Evolutionary conservation across 2,113 vertebrate species (phyloP), one percentile per base, ranked within the genome.

Genomic region (Apaloderma vittatum): DNA sequence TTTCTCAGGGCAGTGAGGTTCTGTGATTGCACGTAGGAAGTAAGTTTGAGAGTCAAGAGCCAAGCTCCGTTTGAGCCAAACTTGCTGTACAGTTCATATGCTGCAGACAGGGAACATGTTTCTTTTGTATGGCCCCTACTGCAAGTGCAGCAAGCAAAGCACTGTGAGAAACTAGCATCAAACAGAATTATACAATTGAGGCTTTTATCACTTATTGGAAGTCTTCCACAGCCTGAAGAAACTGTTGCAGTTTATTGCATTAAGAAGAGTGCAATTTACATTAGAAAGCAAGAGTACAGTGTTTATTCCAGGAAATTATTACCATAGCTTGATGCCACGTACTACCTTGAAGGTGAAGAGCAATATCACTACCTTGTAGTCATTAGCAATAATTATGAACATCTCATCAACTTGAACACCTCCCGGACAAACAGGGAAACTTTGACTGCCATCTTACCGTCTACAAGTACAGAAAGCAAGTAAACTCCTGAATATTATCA

Each of bases 241-340:
- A 95, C n/a, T 26, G 55, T 62, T 83, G 68, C 84, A 96, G 62
- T 74, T 96, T 87, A 84, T 93, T 96, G 66, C 94, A 94, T 95
- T 86, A 84, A 81, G 61, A 86, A 77, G 83, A 95, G 59, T 37
- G 30, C 61, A 72, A 59, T 93, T 95, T 81, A 84, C 75, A 94
- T 70, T 82, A 82, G 90, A 81, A 95, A 94, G 78, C 67, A 84
- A 86, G 65, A 85, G 65, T 52, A 45, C 19, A n/a, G 45, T 68
- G 43, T 95, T 95, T 91, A 70, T 95, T 90, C 54, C 71, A 75
- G 86, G 86, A 84, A 86, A 67, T 90, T 71, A 86, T 78, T 96
- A 74, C 86, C 59, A 54, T 86, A 36, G 59, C 37, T 93, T 81
- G 73, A 93, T 65, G 67, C 24, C 70, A 86, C 59, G 86, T 95